Evolutionary conservation across 2,797 vertebrate species (phyloP), one percentile per base, ranked within the genome.

Genomic region (Chelon labrosus): DNA sequence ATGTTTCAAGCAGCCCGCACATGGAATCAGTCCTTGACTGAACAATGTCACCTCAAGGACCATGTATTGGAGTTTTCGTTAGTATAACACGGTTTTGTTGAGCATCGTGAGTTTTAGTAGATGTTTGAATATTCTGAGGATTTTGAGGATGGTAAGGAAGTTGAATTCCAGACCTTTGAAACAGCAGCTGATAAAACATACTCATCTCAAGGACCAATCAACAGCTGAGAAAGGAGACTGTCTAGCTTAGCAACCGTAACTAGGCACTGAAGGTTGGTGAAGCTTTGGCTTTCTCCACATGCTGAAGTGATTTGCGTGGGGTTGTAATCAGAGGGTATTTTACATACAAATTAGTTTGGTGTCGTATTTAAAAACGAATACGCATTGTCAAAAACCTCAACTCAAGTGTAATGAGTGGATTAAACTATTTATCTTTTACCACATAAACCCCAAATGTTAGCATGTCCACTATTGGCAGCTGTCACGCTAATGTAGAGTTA

Each of bases 141-240:
- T n/a, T 22, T 22, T 22, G 20, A 13, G 10, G 49, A 11, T 13
- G 6, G 31, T 35, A 35, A 35, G 31, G 31, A 35, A 35, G 31
- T 35, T 35, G 31, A 35, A 35, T 35, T 35, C 31, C 31, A 35
- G 7, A 19, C 8, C 10, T 44, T 51, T 10, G 44, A 56, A 67
- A 38, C 38, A 50, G 27, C 38, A 46, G 22, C 17, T n/a, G 19
- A 25, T 14, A 56, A 69, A 58, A 57, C 53, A 50, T 13, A 39
- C 19, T 35, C 16, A 11, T 19, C 46, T 49, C 19, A 57, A 55
- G 12, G 31, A 56, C 9, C 46, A 50, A 20, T 50, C 22, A 22
- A 12, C 7, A 8, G 31, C 31, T 35, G 31, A 35, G 31, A 35
- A 35, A 7, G 31, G 19, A 50, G 12, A 13, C 22, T 50, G 20